phyloP scores from a whole-genome alignment of 2,113 vertebrate species.

The Zosterops lateralis region DNA sequence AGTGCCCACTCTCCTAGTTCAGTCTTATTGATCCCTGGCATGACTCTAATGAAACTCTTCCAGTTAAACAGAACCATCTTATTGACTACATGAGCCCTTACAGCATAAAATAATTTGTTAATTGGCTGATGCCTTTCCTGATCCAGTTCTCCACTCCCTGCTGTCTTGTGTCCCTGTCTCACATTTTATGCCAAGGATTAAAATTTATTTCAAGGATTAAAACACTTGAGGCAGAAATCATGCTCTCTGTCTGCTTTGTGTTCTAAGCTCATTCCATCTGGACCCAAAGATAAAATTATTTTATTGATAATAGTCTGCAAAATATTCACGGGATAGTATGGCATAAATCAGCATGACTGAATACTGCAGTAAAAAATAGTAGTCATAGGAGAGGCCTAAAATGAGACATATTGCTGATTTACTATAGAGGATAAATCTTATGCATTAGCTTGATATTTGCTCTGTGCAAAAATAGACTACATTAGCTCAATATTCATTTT shows the following conservation, averaged over 20 bases:
- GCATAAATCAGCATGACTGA: constrained; percentile 45
- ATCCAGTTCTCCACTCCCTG: not conserved
- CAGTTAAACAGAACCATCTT: not conserved
- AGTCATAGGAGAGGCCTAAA: constrained; percentile 12
- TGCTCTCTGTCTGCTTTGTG: not conserved
- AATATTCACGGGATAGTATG: constrained; percentile 21
- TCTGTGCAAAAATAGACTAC: not conserved
- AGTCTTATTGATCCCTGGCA: not conserved
- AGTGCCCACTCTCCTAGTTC: not conserved
- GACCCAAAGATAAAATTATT: constrained; percentile 37
- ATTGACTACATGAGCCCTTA: not conserved
- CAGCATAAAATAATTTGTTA: not conserved
- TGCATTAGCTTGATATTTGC: constrained; percentile 37
- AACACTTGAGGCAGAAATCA: not conserved
- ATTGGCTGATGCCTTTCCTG: not conserved
- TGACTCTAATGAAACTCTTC: not conserved
- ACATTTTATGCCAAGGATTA: not conserved
- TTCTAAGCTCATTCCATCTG: constrained; percentile 24
- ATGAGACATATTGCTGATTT: constrained; percentile 38
- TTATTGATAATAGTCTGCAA: constrained; percentile 41
- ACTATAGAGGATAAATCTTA: constrained; percentile 46
- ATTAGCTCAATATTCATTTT: constrained; percentile 28
- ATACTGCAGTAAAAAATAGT: constrained; percentile 26
- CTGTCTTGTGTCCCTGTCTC: not conserved
- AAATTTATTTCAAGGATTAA: constrained; percentile 16